phyloP scores from a whole-genome alignment of 2,113 vertebrate genomes.

The Hiodon tergisus region DNA sequence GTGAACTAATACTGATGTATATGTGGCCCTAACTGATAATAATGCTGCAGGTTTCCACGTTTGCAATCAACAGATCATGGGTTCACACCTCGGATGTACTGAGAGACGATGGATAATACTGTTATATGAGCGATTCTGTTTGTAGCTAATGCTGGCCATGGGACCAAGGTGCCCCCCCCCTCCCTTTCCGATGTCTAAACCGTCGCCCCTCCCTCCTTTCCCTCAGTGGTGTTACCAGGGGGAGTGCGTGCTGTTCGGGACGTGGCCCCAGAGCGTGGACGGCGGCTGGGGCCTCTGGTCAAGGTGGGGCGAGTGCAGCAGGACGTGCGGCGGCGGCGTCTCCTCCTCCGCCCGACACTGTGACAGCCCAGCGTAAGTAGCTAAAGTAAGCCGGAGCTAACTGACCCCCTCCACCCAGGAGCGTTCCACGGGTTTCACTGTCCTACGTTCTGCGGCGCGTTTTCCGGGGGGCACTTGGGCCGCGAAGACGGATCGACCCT shows the following conservation, averaged over 20 bases:
- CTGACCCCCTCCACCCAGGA: conserved; percentile 58
- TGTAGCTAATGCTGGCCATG: too few species aligned
- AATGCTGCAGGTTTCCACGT: too few species aligned
- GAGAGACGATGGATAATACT: too few species aligned
- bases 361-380: conserved; percentile 99
- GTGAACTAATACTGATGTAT: neutral
- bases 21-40: too few species aligned
- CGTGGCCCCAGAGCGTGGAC: conserved; percentile 87
- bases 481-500: too few species aligned
- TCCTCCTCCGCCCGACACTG: conserved; percentile 96
- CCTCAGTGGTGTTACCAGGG: conserved; percentile 97
- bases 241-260: conserved; percentile 89
- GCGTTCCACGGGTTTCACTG: conserved; percentile 26
- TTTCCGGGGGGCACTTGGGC: too few species aligned
- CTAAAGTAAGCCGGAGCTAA: conserved; percentile 97
- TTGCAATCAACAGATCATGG: too few species aligned
- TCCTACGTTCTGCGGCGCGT: neutral
- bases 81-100: too few species aligned
- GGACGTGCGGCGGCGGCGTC: conserved; percentile 95
- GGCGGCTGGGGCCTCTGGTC: conserved; percentile 94
- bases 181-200: conserved; percentile 9
- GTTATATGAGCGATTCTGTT: too few species aligned
- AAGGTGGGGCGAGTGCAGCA: conserved; percentile 94
- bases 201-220: conserved; percentile 29
- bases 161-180: neutral